phyloP scores from a whole-genome alignment of 2,888 invertebrate genomes.

The Macrophya alboannulata region DNA sequence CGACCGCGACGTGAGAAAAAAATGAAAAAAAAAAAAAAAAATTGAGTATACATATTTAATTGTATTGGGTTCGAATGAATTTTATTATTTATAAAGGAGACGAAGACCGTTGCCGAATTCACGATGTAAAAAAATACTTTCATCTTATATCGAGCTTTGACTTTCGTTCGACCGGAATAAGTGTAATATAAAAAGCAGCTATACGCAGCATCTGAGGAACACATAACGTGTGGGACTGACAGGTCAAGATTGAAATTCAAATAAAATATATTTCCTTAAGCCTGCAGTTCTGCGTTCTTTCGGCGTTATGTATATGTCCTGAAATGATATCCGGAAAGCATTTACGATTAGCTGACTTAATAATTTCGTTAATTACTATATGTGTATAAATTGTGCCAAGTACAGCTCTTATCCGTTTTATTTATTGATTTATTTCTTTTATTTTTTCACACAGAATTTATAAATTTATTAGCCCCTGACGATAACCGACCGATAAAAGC shows the following conservation, averaged over 20 bases:
- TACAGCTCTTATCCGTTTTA: too few species aligned
- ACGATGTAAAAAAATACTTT: background rate
- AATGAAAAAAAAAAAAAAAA: background rate
- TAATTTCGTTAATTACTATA: conserved; percentile 30
- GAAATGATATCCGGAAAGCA: background rate
- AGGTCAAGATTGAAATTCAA: background rate
- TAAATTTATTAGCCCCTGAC: background rate
- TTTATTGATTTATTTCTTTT: too few species aligned
- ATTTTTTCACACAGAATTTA: background rate
- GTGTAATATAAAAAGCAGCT: background rate
- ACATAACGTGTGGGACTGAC: background rate
- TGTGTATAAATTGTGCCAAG: too few species aligned
- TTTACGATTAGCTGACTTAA: background rate
- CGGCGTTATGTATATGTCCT: background rate
- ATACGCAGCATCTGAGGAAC: background rate
- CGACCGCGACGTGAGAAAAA: too few species aligned
- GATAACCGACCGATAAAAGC: background rate
- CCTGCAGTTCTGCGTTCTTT: background rate
- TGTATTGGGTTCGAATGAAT: background rate
- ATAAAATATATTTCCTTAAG: background rate
- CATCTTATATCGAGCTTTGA: background rate
- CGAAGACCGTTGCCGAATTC: background rate
- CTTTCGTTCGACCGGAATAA: background rate
- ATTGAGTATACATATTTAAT: background rate
- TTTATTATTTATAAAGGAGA: background rate